Base-by-base conservation (phyloP, 1,140 invertebrate species). In the Drosophila orena region DNA sequence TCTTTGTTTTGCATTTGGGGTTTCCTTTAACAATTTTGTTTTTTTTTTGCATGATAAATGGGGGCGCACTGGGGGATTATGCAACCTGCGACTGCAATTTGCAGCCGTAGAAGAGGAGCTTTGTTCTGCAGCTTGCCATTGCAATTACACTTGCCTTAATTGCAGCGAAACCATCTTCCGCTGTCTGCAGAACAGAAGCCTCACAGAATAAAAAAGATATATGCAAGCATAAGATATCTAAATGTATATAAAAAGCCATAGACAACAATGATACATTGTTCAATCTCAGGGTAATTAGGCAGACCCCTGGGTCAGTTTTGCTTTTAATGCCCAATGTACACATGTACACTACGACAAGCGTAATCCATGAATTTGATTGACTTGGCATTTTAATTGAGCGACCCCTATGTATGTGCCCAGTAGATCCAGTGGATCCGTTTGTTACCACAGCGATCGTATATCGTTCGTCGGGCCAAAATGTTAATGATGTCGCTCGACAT, bases 281-380 rank as follows among this genome's bases (percentile, higher is more conserved):
- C 54, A 58, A 77, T 62, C 37, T 34, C 11, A 27, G 35, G 81
- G 81, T 81, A 85, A 85, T 85, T 86, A 86, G 81, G 24, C 22
- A 43, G 17, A 44, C 17, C 8, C 42, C 42, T 20, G 42, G 1
- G 8, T 17, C 40, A 10, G 17, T 12, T 12, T 44, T 27, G 46
- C 58, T 81, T 65, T 77, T 72, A 49, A 53, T 81, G 71, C 20
- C 43, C 50, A 52, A 20, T 11, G 42, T 44, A 73, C 65, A 60
- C 54, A 50, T 35, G 57, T 56, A 62, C 20, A 22, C n/a, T 22
- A 24, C 57, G 52, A 60, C 56, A 76, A 44, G 57, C 44, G 65
- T 79, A 79, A 83, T 79, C 83, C 84, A 72, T 79, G 59, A 83
- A 37, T 58, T 76, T 85, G 83, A 86, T 86, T 86, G 84, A 89